phyloP scores from a whole-genome alignment of 2,888 invertebrate genomes.

The Thyatira batis region DNA sequence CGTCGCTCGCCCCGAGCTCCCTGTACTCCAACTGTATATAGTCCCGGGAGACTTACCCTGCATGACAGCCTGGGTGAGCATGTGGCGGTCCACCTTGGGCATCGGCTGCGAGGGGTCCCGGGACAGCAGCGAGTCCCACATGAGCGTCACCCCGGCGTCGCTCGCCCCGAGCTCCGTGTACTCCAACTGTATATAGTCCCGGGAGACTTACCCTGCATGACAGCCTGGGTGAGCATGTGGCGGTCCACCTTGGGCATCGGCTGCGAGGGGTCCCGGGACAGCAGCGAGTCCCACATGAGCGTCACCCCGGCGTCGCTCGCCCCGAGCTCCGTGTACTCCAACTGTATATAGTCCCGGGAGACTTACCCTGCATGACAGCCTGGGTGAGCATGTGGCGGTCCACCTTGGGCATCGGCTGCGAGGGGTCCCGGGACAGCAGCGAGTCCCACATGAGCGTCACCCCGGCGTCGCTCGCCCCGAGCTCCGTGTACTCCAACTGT shows the following conservation, averaged over 20 bases:
- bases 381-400: slow-evolving; percentile 87
- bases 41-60: too few relatives aligned
- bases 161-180: slow-evolving; percentile 93
- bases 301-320: slow-evolving; percentile 79
- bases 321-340: slow-evolving; percentile 95
- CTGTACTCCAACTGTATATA: slow-evolving; percentile 95
- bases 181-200: slow-evolving; percentile 94
- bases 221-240: slow-evolving; percentile 88
- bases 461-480: slow-evolving; percentile 85
- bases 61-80: slow-evolving; percentile 89
- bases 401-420: slow-evolving; percentile 80
- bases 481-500: slow-evolving; percentile 95
- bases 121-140: slow-evolving; percentile 89
- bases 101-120: slow-evolving; percentile 77
- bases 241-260: slow-evolving; percentile 82
- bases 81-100: slow-evolving; percentile 83
- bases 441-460: slow-evolving; percentile 87
- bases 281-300: slow-evolving; percentile 89
- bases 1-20: slow-evolving; percentile 88
- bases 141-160: slow-evolving; percentile 74
- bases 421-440: slow-evolving; percentile 79
- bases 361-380: slow-evolving; percentile 89
- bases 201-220: too few relatives aligned
- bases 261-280: slow-evolving; percentile 74
- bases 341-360: too few relatives aligned